Evolutionary conservation across 2,888 invertebrate genomes (phyloP).

Genomic region (Fragum sueziense): DNA sequence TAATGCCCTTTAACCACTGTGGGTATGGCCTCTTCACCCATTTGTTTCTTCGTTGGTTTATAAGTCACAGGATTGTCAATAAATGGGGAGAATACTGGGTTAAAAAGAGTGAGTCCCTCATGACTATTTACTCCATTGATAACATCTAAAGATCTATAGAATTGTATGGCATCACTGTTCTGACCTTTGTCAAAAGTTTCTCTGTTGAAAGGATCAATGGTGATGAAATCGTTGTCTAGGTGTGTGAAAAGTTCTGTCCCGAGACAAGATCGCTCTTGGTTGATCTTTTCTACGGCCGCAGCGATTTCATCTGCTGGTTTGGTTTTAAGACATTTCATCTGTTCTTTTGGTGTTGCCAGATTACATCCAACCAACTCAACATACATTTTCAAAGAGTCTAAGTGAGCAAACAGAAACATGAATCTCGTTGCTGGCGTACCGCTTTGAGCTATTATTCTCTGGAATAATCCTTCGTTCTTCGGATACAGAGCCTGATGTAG

Average conservation of each 20-base stretch:
- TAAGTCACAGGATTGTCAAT: neutral
- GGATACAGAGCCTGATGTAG: constrained; percentile 17
- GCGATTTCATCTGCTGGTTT: neutral
- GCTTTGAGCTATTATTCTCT: constrained; percentile 21
- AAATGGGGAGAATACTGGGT: neutral
- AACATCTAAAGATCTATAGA: constrained; percentile 13
- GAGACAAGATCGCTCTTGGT: neutral
- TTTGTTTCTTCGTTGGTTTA: constrained; percentile 12
- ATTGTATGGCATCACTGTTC: neutral
- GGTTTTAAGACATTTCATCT: neutral
- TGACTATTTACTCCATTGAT: constrained; percentile 14
- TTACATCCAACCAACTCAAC: neutral
- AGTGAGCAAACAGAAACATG: neutral
- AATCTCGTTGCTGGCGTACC: constrained; percentile 5
- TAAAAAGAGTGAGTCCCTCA: constrained; percentile 1
- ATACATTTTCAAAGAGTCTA: neutral
- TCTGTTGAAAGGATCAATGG: neutral
- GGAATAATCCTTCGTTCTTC: neutral
- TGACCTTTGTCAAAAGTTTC: neutral
- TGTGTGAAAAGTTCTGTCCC: neutral
- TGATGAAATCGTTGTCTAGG: constrained; percentile 15
- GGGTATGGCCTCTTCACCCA: neutral
- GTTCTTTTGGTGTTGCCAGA: neutral
- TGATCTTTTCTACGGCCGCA: neutral
- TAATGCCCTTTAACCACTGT: neutral